These are phyloP conservation scores for Notospermus geniculatus DNA, from an alignment of 1,140 invertebrate species.

Conservation along the genomic window DNA sequence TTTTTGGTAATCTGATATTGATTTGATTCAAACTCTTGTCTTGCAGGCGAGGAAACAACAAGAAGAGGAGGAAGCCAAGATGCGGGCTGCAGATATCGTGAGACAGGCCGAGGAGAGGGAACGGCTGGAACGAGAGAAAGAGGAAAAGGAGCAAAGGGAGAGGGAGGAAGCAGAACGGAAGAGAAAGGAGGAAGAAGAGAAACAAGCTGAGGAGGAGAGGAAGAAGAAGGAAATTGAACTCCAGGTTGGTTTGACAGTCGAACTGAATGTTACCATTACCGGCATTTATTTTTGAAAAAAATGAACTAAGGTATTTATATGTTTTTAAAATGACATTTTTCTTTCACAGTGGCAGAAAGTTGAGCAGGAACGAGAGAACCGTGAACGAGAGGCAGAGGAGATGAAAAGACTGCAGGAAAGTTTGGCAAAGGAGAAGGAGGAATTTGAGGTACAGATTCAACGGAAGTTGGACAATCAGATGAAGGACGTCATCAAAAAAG, in stretches of 20 bases:
- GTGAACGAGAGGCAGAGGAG: background rate
- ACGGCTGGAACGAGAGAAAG: conserved; percentile 15
- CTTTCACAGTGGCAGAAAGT: background rate
- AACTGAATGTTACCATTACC: too few species aligned
- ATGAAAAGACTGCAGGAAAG: background rate
- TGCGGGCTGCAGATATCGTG: background rate
- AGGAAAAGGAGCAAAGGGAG: conserved; percentile 22
- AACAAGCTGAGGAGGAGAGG: conserved; percentile 9
- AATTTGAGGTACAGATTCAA: background rate
- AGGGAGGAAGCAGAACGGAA: conserved; percentile 22
- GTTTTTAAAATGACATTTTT: too few species aligned
- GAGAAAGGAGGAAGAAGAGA: conserved; percentile 10
- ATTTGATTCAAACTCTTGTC: too few species aligned
- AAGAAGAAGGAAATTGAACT: conserved; percentile 7
- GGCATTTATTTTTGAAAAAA: too few species aligned
- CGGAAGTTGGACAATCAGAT: background rate
- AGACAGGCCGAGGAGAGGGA: background rate
- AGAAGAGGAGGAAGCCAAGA: conserved; percentile 19
- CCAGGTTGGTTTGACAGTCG: conserved; percentile 6
- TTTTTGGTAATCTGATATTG: too few species aligned
- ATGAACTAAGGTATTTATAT: too few species aligned
- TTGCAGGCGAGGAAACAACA: background rate
- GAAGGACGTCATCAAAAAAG: background rate
- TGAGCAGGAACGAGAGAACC: conserved; percentile 2
- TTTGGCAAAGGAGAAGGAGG: conserved; percentile 1